Conservation (phyloP, 2,113 vertebrate genomes). For the Sula dactylatra region DNA sequence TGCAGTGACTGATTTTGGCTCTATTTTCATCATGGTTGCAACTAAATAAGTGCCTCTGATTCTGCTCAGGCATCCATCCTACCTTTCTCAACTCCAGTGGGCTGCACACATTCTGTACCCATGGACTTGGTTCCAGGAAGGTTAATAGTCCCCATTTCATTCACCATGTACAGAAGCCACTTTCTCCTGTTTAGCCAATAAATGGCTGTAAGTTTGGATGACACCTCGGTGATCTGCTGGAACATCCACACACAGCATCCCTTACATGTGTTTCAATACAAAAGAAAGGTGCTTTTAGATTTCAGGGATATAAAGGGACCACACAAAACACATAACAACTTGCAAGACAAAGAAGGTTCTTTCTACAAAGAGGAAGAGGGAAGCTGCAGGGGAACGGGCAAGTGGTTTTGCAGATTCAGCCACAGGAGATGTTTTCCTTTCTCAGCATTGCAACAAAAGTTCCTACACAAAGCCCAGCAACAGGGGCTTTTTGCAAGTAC, state of each 20-base stretch:
- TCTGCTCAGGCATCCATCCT: not conserved
- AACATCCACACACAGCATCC: not conserved
- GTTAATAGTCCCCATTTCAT: not conserved
- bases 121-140: not conserved
- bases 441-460: not conserved
- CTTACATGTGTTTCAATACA: not conserved
- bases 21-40: not conserved
- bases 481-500: not conserved
- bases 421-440: slow-evolving; percentile 6
- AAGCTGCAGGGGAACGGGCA: not conserved
- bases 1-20: not conserved
- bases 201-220: not conserved
- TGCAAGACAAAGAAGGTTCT: not conserved
- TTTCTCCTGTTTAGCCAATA: not conserved
- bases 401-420: not conserved
- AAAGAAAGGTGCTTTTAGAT: not conserved
- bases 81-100: not conserved
- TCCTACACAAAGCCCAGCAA: not conserved
- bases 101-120: not conserved
- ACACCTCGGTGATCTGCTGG: not conserved
- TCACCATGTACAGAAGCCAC: not conserved
- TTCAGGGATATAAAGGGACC: not conserved
- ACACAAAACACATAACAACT: not conserved
- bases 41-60: not conserved
- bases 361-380: not conserved